Evolutionary conservation across 2,113 vertebrate species (phyloP).

Genomic region (Sigmodon hispidus): DNA sequence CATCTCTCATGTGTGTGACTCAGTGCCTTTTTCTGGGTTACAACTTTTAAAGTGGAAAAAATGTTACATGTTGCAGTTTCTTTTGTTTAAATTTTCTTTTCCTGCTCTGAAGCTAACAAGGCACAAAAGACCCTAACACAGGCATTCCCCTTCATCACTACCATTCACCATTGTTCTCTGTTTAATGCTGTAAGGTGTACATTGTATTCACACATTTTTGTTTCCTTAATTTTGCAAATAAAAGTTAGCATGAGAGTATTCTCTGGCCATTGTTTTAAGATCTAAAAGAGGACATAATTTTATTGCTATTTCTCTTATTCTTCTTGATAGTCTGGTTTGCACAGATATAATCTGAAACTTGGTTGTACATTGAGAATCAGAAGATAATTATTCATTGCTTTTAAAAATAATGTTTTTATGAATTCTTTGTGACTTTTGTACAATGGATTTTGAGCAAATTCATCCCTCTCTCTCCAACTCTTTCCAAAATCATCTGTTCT

Average conservation of each 20-base stretch:
- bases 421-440: neutral
- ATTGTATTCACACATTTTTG: neutral
- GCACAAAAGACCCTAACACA: neutral
- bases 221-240: neutral
- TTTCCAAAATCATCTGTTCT: neutral
- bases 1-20: neutral
- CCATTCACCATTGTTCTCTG: neutral
- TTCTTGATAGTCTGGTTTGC: neutral
- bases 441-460: neutral
- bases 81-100: neutral
- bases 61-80: neutral
- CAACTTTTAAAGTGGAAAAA: neutral
- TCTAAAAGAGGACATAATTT: neutral
- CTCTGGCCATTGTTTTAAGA: neutral
- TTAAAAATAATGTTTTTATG: neutral
- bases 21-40: neutral
- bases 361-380: neutral
- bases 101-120: neutral
- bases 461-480: neutral
- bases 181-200: neutral
- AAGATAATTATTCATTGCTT: constrained; percentile 32
- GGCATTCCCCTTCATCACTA: neutral
- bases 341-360: neutral
- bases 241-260: neutral
- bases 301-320: neutral